Evolutionary conservation across 2,797 vertebrate species (phyloP), one percentile per base, ranked within the genome.

Genomic region (Xenopus petersii): DNA sequence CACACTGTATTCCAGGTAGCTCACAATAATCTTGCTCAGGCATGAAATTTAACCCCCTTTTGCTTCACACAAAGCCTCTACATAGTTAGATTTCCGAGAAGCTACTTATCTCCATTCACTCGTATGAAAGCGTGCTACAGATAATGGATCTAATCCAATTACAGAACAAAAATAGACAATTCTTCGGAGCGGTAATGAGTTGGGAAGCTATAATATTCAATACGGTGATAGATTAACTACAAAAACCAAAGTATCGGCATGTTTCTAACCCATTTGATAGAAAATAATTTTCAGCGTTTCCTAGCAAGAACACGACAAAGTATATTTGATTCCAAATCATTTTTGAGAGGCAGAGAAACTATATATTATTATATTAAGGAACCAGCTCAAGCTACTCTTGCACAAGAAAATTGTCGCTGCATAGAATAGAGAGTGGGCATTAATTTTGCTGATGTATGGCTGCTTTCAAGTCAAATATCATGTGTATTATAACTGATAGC

Each of bases 71-170:
- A 12, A 51, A 51, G 15, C 49, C 49, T 12, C 49, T 51, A 12
- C 11, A 51, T 51, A 12, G 49, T 15, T 49, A 11, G 3, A 49
- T 12, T 58, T 58, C 55, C 17, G 8, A 15, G n/a, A 17, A 58
- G 8, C 15, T 17, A 58, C 55, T 58, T 17, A 16, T 58, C 15
- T 58, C n/a, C 8, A 17, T 58, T 58, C n/a, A 58, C 55, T 58
- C 17, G 15, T 17, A 58, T 58, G 15, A 58, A 58, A 58, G 8
- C 49, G 12, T 51, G 49, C 10, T 51, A 51, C 49, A 51, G 9
- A 51, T 51, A 51, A 51, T 51, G 55, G 5, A 58, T n/a, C 55
- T 58, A 58, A 17, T 58, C 55, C 55, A 58, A 58, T 58, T 58
- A 58, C 55, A n/a, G 55, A 58, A n/a, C 15, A 5, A 58, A 58